Percentiles rank a stretch among this genome's conserved stretches.
phyloP scores from a whole-genome alignment of 1,140 invertebrate species.

The Psix sp. region DNA sequence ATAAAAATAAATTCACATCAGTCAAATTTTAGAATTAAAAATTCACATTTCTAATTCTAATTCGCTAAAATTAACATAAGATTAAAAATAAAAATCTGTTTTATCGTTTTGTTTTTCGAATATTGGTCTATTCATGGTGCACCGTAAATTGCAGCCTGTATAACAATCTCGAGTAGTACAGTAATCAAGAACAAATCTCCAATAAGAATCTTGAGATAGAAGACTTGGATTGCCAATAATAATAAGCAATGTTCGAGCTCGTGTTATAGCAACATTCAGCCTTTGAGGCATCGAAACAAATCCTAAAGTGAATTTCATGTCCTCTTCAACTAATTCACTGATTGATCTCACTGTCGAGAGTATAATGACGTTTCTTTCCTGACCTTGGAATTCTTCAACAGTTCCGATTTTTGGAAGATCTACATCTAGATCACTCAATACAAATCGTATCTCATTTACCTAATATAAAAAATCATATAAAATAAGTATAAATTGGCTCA shows the following conservation, averaged over 20 bases:
- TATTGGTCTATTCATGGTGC: background rate
- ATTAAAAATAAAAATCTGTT: too few relatives aligned
- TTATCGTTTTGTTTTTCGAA: background rate
- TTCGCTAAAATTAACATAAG: too few relatives aligned
- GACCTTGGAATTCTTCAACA: constrained; percentile 97
- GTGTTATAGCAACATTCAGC: constrained; percentile 91
- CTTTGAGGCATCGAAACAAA: constrained; percentile 87
- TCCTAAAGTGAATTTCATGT: constrained; percentile 82
- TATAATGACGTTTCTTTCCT: constrained; percentile 91
- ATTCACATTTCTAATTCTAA: too few relatives aligned
- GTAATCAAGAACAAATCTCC: constrained; percentile 83
- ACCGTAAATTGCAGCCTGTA: constrained; percentile 64
- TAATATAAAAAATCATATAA: constrained; percentile 65
- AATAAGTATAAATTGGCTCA: too few relatives aligned
- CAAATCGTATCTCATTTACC: constrained; percentile 83
- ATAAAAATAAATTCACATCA: too few relatives aligned
- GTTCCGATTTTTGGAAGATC: constrained; percentile 90
- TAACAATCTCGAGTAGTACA: constrained; percentile 67
- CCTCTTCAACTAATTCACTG: constrained; percentile 74
- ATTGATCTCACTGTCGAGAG: constrained; percentile 89
- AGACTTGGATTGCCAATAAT: constrained; percentile 90
- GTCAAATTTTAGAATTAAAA: too few relatives aligned
- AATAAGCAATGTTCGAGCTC: constrained; percentile 87
- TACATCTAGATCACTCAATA: constrained; percentile 83
- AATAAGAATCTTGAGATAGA: constrained; percentile 83